Base-by-base conservation (phyloP, 2,113 vertebrate species). In the Leptodactylus fuscus region DNA sequence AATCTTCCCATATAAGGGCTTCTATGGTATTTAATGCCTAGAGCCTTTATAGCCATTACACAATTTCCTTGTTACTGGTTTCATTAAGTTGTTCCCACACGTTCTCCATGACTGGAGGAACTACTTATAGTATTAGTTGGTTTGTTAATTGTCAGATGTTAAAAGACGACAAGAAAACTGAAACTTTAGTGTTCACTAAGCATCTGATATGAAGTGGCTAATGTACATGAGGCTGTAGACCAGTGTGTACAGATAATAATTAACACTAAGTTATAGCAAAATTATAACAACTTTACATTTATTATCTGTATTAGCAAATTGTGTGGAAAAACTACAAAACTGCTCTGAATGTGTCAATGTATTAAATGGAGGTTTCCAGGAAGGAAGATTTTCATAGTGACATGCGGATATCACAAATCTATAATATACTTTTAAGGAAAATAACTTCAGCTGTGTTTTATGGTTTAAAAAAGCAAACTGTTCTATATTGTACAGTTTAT, bases 1-100 rank as follows among this genome's bases (percentile, higher is more conserved):
- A 10, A 24, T 83, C 70, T 55, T 83, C 34, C 75, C 75, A 44
- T 70, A 79, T 58, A 80, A 85, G 83, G 75, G 34, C 36, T 69
- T 85, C 7, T 32, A 70, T 32, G 22, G 32, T 55, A 69, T 38
- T n/a, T 51, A 51, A 70, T 48, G 32, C 83, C 49, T 18, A 13
- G 58, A 60, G 75, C 24, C 18, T 24, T 53, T 53, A 38, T 9
- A 44, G 27, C 53, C 41, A n/a, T 15, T 44, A 7, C 38, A 44
- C 27, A 53, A 85, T 49, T 55, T 24, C 53, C 22, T 55, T 85
- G 70, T 71, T 79, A 36, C 53, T 55, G 22, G 27, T 36, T 55
- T 80, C 78, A 80, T 80, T 41, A 55, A 55, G 13, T 71, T 85
- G 46, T 71, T 79, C 48, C 62, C 62, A 77, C 58, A 79, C 34